Evolutionary conservation across 2,113 vertebrate genomes (phyloP).

Genomic region (Hippotragus niger): DNA sequence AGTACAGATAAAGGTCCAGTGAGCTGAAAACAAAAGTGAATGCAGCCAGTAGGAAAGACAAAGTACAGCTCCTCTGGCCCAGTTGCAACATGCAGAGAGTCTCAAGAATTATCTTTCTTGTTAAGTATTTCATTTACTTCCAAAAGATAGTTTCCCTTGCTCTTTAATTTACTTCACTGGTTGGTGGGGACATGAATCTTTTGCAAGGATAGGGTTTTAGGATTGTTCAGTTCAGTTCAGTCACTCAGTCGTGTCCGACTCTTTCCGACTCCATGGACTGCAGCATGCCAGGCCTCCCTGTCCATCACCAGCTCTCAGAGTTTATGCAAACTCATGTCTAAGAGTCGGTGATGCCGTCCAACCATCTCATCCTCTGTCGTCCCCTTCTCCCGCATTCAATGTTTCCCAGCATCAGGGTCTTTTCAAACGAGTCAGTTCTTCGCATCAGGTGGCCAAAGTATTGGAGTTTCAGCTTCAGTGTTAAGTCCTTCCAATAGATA

Average conservation of each 20-base stretch:
- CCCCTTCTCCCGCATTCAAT: rapidly evolving
- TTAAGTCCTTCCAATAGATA: not conserved
- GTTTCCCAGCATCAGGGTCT: not conserved
- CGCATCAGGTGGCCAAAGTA: rapidly evolving
- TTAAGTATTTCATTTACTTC: slow-evolving; percentile 10
- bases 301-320: not conserved
- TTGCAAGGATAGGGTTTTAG: not conserved
- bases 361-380: rapidly evolving
- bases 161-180: not conserved
- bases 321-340: not conserved
- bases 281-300: not conserved
- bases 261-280: not conserved
- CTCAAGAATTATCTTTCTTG: not conserved
- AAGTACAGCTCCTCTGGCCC: not conserved
- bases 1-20: not conserved
- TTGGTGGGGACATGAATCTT: not conserved
- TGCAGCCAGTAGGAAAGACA: not conserved
- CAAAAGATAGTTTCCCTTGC: not conserved
- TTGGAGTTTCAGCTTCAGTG: not conserved
- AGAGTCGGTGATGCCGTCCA: not conserved
- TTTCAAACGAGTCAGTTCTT: not conserved
- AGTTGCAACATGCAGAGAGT: not conserved
- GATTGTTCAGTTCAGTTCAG: not conserved
- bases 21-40: not conserved
- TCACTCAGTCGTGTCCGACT: not conserved